Conservation (phyloP, 2,888 invertebrate species). For the Phaedon cochleariae region DNA sequence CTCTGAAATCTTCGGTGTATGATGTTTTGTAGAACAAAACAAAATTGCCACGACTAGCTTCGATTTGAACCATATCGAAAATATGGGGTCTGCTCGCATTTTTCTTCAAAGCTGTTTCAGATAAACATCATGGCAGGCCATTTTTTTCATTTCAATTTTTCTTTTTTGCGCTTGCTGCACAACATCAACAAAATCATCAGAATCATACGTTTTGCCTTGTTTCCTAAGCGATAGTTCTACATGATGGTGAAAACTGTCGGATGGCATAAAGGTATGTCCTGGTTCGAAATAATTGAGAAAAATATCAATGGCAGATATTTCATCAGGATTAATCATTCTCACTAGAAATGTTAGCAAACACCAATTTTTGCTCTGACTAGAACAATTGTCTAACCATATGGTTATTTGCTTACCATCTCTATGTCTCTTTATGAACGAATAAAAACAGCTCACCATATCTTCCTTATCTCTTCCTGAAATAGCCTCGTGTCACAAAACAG, state of each 20-base stretch:
- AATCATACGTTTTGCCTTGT: too few species aligned
- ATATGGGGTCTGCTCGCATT: too few species aligned
- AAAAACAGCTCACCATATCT: neutral
- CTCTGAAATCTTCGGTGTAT: neutral
- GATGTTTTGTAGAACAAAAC: too few species aligned
- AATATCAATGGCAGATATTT: conserved; percentile 3
- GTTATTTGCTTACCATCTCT: neutral
- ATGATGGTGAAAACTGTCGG: too few species aligned
- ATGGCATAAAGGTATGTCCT: neutral
- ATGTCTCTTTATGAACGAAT: neutral
- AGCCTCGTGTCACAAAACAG: conserved; percentile 3
- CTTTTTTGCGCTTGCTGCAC: conserved; percentile 4
- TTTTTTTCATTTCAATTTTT: conserved; percentile 10
- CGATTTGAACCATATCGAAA: too few species aligned
- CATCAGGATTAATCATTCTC: conserved; percentile 13
- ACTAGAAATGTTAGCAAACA: conserved; percentile 11
- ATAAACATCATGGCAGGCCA: neutral
- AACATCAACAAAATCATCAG: conserved; percentile 16
- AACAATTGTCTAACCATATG: too few species aligned
- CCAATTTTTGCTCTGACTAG: neutral
- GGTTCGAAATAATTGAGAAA: conserved; percentile 13
- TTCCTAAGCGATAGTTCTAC: too few species aligned
- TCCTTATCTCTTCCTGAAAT: neutral
- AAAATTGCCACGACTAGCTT: too few species aligned
- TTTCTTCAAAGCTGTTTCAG: neutral